Evolutionary conservation across 2,888 invertebrate species (phyloP), one percentile per base, ranked within the genome.

Genomic region (Heteropelma amictum): DNA sequence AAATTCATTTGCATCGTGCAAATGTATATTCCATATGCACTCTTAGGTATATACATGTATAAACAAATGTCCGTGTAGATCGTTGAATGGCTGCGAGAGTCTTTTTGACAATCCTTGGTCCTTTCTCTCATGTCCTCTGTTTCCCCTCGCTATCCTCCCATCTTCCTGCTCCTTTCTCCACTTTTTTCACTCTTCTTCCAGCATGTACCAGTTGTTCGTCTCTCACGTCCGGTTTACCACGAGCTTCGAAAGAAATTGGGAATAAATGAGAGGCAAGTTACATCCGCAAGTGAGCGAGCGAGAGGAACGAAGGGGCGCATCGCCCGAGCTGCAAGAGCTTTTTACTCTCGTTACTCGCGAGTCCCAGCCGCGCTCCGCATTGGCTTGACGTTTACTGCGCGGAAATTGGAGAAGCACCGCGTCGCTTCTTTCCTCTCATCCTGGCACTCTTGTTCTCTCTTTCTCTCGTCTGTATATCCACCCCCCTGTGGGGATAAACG

Each of bases 371-470:
- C n/a, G n/a, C 77, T 77, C 77, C 78, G 77, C 71, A 78, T 78
- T 72, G 77, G 56, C 74, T 76, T 65, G 82, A 83, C 83, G 76
- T 83, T 83, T 82, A 83, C 80, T 78, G 77, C 82, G 58, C 28
- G 76, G 83, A 83, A 83, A 83, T 83, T 83, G 81, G 83, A 83
- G 83, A 83, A 79, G 80, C 60, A 61, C 64, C 73, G 51, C 65
- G 49, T 40, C 49, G 30, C 69, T 60, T 54, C 40, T n/a, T 40
- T 65, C 42, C 28, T 69, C 56, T 30, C 69, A 49, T 61, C 70
- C 61, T 61, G 63, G 42, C 64, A 30, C 75, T 53, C 40, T 71
- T 42, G 70, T 58, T 28, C 49, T 53, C 42, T 42, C 58, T 60
- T 33, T 26, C 40, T 64, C 53, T 72, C 58, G 35, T 45, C 30